Evolutionary conservation across 2,113 vertebrate genomes (phyloP).

Genomic region (Dissostichus mawsoni): DNA sequence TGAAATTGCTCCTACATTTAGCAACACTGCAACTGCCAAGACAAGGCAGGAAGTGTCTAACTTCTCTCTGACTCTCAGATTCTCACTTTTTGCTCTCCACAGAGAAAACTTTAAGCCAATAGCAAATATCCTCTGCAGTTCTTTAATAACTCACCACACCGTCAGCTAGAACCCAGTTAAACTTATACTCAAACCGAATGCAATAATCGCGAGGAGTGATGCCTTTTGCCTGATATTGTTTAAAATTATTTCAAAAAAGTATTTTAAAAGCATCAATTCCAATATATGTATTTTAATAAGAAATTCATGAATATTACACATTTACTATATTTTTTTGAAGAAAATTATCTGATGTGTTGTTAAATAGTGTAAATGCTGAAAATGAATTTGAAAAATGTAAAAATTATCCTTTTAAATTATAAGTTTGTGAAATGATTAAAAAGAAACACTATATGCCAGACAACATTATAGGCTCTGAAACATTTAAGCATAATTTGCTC

Average conservation of each 20-base stretch:
- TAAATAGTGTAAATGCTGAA: neutral
- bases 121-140: slow-evolving; percentile 47
- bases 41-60: slow-evolving; percentile 45
- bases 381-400: neutral
- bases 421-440: neutral
- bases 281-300: neutral
- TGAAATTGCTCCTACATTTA: slow-evolving; percentile 11
- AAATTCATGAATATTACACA: neutral
- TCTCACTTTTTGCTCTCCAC: slow-evolving; percentile 46
- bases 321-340: neutral
- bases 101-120: slow-evolving; percentile 51
- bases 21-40: slow-evolving; percentile 25
- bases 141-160: slow-evolving; percentile 48
- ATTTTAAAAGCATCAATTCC: neutral
- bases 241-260: neutral
- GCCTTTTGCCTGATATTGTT: slow-evolving; percentile 29
- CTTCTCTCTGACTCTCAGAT: slow-evolving; percentile 38
- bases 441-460: slow-evolving; percentile 18
- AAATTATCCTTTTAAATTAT: neutral
- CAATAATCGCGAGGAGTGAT: neutral
- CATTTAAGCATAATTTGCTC: neutral
- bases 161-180: slow-evolving; percentile 39
- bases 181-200: slow-evolving; percentile 32
- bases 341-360: neutral
- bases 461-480: slow-evolving; percentile 4